A percentile compares a stretch with the other conserved stretches of the same genome.
Conservation (phyloP, 2,113 vertebrate species). For the Seriola aureovittata region DNA sequence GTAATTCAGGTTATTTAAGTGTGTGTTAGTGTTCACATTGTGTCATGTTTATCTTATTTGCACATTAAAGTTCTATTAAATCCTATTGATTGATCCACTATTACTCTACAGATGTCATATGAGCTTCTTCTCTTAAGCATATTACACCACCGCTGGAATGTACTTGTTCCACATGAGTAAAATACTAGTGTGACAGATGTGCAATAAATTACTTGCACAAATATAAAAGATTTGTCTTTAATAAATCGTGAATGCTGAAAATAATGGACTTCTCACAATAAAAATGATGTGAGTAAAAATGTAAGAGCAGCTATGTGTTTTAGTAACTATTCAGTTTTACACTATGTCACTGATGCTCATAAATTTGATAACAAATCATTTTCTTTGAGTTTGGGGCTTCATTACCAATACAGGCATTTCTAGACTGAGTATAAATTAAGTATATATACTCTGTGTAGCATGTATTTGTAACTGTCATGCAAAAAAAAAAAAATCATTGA, state of each 20-base stretch:
- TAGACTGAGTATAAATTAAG: not conserved
- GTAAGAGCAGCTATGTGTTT: not conserved
- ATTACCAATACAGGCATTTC: not conserved
- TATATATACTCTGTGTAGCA: not conserved
- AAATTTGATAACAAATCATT: not conserved
- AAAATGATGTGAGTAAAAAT: not conserved
- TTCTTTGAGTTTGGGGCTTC: not conserved
- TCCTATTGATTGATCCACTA: not conserved
- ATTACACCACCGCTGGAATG: too few species aligned
- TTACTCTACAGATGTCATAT: not conserved
- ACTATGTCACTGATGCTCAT: not conserved
- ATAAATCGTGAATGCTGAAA: not conserved
- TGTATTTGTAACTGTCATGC: too few species aligned
- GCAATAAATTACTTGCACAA: not conserved
- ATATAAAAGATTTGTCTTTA: not conserved
- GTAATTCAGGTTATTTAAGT: conserved; percentile 5
- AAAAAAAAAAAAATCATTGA: too few species aligned
- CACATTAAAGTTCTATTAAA: not conserved
- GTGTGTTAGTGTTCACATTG: not conserved
- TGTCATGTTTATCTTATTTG: not conserved
- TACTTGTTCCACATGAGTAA: not conserved
- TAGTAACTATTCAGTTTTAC: not conserved
- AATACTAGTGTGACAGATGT: not conserved
- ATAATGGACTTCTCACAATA: not conserved
- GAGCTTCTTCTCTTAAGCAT: not conserved